Evolutionary conservation across 2,888 invertebrate species (phyloP).

Genomic region (Euclidia mi): DNA sequence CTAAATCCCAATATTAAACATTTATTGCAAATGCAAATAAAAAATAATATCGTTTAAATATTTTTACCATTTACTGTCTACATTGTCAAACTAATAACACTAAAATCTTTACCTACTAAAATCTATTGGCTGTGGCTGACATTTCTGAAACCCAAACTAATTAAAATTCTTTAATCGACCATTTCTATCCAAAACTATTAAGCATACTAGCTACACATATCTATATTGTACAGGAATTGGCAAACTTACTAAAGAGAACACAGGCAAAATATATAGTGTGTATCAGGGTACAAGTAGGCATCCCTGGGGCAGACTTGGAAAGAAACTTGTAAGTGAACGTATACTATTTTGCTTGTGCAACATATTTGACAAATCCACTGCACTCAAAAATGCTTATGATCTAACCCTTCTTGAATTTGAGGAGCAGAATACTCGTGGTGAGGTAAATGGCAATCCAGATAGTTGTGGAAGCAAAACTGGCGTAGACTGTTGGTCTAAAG

Average conservation of each 20-base stretch:
- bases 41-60: no score
- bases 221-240: neutral
- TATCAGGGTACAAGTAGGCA: no score
- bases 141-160: conserved; percentile 12
- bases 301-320: no score
- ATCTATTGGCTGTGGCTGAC: conserved; percentile 3
- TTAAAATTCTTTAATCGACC: conserved; percentile 14
- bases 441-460: conserved; percentile 95
- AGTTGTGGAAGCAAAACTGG: conserved; percentile 94
- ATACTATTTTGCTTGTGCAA: neutral
- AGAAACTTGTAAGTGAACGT: no score
- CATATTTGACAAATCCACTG: neutral
- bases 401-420: conserved; percentile 96
- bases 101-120: no score
- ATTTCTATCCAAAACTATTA: conserved; percentile 29
- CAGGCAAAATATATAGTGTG: no score
- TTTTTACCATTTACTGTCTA: no score
- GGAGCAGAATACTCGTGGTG: conserved; percentile 92
- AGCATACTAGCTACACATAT: conserved; percentile 23
- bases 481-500: conserved; percentile 92
- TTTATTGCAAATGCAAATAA: no score
- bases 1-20: no score
- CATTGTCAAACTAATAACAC: no score
- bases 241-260: no score
- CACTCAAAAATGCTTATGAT: neutral